phyloP scores from a whole-genome alignment of 2,888 invertebrate species.

The Nematopogon swammerdamellus region DNA sequence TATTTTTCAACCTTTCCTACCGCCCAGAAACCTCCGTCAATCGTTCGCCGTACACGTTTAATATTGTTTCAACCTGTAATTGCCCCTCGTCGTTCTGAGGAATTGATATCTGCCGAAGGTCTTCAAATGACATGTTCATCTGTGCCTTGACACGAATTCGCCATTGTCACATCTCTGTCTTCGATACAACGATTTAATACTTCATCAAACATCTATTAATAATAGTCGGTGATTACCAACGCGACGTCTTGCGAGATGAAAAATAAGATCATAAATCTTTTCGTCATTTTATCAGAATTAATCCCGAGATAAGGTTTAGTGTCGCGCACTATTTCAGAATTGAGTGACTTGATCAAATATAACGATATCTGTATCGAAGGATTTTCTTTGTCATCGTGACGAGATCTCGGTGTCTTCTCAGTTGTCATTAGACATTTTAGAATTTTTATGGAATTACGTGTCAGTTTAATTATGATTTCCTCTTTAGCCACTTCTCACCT shows the following conservation, averaged over 20 bases:
- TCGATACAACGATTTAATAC: neutral
- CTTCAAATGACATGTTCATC: neutral
- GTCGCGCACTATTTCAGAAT: neutral
- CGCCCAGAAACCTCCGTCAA: no score
- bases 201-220: neutral
- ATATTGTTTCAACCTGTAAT: neutral
- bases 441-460: no score
- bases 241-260: constrained; percentile 4
- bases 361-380: no score
- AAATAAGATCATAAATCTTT: constrained; percentile 5
- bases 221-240: neutral
- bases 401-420: no score
- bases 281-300: constrained; percentile 6
- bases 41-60: no score
- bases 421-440: no score
- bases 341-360: neutral
- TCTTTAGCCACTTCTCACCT: no score
- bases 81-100: neutral
- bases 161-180: neutral
- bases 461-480: no score
- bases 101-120: neutral
- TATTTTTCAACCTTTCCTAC: no score
- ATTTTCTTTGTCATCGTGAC: no score
- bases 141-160: neutral
- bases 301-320: constrained; percentile 3